Base-by-base conservation (phyloP, 2,888 invertebrate genomes). In the Euphydryas editha region DNA sequence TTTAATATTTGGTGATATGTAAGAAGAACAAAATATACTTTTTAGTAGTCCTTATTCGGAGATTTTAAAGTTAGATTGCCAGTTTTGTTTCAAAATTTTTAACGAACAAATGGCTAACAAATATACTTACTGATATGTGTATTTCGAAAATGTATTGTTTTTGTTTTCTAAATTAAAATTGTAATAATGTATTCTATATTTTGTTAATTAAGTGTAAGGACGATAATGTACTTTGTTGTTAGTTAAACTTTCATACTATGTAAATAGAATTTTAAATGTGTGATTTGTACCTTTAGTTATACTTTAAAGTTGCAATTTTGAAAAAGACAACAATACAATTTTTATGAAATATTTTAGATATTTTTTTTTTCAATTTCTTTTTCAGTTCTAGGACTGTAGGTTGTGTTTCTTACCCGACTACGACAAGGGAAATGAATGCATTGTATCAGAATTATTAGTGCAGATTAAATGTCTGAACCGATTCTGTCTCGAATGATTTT, bases 21-120 rank as follows among this genome's bases (percentile, higher is more conserved):
- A 39, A 58, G 51, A 49, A 44, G 64, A 64, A 64, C 59, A n/a
- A n/a, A n/a, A 30, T 62, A 47, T 30, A 54, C 36, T 54, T 64
- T 59, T 39, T 58, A 58, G 18, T 63, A 58, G 49, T 64, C 64
- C 58, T 58, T 64, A 64, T 63, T 63, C 63, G 63, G 63, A 63
- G 37, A 49, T 58, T 63, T 63, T 63, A 1, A 54, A 54, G 30
- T 36, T 18, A 10, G 17, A 62, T 51, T 64, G 51, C 42, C 51
- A 64, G 44, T 59, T 59, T 59, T 49, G 18, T 63, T 63, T 63
- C 51, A n/a, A 42, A 64, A 62, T 36, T 44, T 51, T 51, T 30
- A 24, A 47, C 39, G 57, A 51, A 44, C 18, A 1, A 20, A 64
- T 64, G 59, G 64, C 64, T 58, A 59, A 64, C 44, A 54, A 44